Base-by-base conservation (phyloP, 1,140 invertebrate species). In the Zaprionus vittiger region DNA sequence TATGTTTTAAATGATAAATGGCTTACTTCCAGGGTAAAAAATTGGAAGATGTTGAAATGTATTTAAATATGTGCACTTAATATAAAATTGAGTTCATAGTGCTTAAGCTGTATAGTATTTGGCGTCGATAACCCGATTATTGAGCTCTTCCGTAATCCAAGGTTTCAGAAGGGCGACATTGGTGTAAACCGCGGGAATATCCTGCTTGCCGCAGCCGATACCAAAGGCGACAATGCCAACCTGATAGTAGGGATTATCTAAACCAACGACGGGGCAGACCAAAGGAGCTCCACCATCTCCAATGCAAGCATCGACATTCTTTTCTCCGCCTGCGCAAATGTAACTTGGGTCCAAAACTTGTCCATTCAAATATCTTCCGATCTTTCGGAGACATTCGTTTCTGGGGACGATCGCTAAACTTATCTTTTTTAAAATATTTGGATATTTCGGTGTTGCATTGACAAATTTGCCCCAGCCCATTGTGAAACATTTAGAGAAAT, bases 391-490 rank as follows among this genome's bases (percentile, higher is more conserved):
- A 75, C 95, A 96, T 0, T 64, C 47, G 0, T 41, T 26, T 31
- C 82, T 80, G 0, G 83, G 74, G 0, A 95, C 93, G 54, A 94
- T 93, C 20, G 94, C 92, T 0, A 95, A 22, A 26, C 93, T 93
- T 0, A 96, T 85, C 79, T 94, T 94, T 85, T 96, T 96, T 79
- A 96, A 85, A 22, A 96, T 94, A 4, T 95, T 94, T 15, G 95
- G 94, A 79, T 95, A 96, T 28, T 93, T 92, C 95, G 96, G 95
- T 70, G 96, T 81, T 68, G 95, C 94, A 12, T 14, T 52, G 6
- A 47, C 20, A 12, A 24, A 24, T 91, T 96, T 97, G 17, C 97
- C 97, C 97, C 97, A 98, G 11, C 97, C 97, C 66, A 95, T 97
- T 17, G 96, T 96, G 56, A 95, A 94, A 89, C 97, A 98, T 92